phyloP scores from a whole-genome alignment of 2,888 invertebrate genomes.

The Cryptosula pallasiana region DNA sequence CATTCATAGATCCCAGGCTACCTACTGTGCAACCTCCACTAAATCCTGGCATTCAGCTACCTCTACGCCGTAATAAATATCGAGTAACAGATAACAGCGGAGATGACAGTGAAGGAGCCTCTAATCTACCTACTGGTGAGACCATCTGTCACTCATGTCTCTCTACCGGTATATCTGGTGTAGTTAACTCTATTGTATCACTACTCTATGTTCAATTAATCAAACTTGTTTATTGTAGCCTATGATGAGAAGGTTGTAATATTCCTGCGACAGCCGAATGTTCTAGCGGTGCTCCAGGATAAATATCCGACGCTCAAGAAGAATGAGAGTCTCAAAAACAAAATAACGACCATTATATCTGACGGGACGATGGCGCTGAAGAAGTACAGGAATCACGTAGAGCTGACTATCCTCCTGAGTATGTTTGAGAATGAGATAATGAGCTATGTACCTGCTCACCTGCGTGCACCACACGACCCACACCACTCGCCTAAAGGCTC shows the following conservation, averaged over 20 bases:
- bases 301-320: constrained; percentile 63
- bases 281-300: constrained; percentile 74
- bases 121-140: constrained; percentile 18
- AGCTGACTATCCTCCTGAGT: constrained; percentile 85
- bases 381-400: constrained; percentile 83
- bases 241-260: constrained; percentile 92
- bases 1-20: constrained; percentile 93
- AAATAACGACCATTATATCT: constrained; percentile 77
- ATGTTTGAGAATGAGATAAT: constrained; percentile 97
- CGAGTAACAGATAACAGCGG: background rate
- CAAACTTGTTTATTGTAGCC: constrained; percentile 50
- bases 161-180: too few relatives aligned
- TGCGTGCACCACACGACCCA: background rate
- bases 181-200: background rate
- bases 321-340: constrained; percentile 72
- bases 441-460: constrained; percentile 74
- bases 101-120: background rate
- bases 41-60: constrained; percentile 16
- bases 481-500: constrained; percentile 67
- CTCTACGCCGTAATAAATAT: constrained; percentile 22
- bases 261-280: constrained; percentile 89
- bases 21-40: constrained; percentile 67
- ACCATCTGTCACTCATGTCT: too few relatives aligned
- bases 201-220: too few relatives aligned
- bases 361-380: constrained; percentile 81